Conservation (phyloP, 92 coral and sea anemone species). For the Palythoa grandis region DNA sequence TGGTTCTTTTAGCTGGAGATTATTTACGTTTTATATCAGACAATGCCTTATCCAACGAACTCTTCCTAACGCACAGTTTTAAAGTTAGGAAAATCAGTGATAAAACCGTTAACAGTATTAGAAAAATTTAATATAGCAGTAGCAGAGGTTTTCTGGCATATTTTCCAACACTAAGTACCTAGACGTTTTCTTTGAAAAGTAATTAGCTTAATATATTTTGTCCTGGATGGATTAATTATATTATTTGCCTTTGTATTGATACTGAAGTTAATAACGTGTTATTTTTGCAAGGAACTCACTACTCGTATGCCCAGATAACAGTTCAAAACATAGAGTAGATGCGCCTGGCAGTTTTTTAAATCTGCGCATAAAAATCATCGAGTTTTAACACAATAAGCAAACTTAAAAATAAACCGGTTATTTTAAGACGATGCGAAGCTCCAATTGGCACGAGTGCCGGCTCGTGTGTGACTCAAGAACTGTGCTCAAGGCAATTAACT, state of each 20-base stretch:
- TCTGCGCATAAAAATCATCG: neutral
- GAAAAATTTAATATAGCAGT: neutral
- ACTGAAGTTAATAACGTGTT: neutral
- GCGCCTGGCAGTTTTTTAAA: neutral
- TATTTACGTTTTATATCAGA: neutral
- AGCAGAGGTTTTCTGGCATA: neutral
- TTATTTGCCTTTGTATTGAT: neutral
- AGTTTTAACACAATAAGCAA: neutral
- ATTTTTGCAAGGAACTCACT: neutral
- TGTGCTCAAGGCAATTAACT: constrained; percentile 18
- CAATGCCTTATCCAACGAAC: neutral
- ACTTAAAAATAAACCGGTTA: constrained; percentile 13
- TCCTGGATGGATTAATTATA: constrained; percentile 6
- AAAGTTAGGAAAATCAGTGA: neutral
- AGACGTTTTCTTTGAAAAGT: neutral
- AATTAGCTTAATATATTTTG: neutral
- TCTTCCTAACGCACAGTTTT: neutral
- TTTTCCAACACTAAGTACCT: neutral
- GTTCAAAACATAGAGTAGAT: neutral
- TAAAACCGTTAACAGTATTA: neutral
- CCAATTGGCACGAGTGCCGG: neutral
- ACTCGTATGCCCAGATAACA: neutral
- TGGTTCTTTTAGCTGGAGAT: neutral
- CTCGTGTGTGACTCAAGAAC: constrained; percentile 2
- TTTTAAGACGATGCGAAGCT: constrained; percentile 8